These are phyloP conservation scores for Passerina amoena DNA, from an alignment of 2,113 vertebrate genomes.

Conservation along the genomic window DNA sequence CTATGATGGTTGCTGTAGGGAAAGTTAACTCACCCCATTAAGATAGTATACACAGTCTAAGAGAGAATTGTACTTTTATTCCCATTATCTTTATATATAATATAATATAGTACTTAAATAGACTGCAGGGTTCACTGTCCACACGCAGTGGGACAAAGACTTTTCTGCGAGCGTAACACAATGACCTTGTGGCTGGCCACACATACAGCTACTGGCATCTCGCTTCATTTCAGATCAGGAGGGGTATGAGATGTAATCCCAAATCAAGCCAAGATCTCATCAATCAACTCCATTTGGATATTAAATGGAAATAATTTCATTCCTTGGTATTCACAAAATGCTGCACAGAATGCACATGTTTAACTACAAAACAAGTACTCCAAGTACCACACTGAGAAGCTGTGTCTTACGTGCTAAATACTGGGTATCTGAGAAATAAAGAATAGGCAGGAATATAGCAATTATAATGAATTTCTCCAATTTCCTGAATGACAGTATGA, in stretches of 20 bases:
- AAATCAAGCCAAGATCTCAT: neutral
- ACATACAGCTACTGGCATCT: neutral
- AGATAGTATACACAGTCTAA: neutral
- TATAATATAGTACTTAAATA: neutral
- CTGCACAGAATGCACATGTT: fast-evolving
- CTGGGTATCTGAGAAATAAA: neutral
- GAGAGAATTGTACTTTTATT: neutral
- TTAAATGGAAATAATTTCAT: neutral
- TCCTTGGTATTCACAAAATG: neutral
- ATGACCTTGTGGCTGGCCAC: neutral
- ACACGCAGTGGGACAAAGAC: neutral
- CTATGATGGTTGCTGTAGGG: fast-evolving
- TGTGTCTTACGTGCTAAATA: neutral
- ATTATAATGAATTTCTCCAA: neutral
- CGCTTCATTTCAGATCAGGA: neutral
- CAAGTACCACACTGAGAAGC: neutral
- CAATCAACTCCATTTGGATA: neutral
- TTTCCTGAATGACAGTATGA: neutral
- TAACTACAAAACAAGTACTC: neutral
- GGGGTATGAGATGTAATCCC: neutral
- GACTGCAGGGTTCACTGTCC: neutral
- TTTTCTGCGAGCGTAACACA: neutral
- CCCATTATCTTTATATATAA: neutral
- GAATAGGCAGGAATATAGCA: neutral
- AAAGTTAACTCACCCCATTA: neutral